phyloP scores from a whole-genome alignment of 2,113 vertebrate species.

The Candoia aspera region DNA sequence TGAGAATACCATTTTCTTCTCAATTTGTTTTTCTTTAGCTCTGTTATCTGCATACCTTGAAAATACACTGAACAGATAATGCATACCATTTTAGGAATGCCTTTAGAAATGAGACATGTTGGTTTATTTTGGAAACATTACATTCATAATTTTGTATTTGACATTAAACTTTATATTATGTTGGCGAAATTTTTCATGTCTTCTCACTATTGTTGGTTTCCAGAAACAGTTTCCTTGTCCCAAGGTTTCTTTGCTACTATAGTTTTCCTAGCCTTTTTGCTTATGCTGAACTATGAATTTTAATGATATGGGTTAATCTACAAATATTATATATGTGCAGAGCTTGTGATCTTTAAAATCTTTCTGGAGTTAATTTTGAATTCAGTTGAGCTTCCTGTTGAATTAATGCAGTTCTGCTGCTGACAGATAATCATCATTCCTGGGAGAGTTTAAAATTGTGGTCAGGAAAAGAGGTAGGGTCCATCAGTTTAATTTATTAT shows the following conservation, averaged over 20 bases:
- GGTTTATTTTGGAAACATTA: not conserved
- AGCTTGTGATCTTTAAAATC: no score
- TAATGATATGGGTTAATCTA: not conserved
- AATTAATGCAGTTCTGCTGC: not conserved
- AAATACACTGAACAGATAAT: not conserved
- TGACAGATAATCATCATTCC: not conserved
- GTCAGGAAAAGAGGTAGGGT: not conserved
- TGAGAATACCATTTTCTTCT: slow-evolving; percentile 30
- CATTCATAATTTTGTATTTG: not conserved
- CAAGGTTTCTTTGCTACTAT: not conserved
- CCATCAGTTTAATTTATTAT: not conserved
- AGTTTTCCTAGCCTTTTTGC: not conserved
- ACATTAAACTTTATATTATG: slow-evolving; percentile 4
- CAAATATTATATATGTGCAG: not conserved
- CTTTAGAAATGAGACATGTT: not conserved
- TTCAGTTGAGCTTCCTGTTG: not conserved
- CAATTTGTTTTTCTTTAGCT: not conserved
- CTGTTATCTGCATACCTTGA: not conserved
- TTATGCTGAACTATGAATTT: not conserved
- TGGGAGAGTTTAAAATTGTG: not conserved
- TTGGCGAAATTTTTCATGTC: not conserved
- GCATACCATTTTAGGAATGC: not conserved
- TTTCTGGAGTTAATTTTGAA: not conserved
- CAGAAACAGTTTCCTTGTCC: not conserved
- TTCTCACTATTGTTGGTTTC: not conserved